Evolutionary conservation across 1,140 invertebrate species (phyloP).

Genomic region (Drosophila navojoa): DNA sequence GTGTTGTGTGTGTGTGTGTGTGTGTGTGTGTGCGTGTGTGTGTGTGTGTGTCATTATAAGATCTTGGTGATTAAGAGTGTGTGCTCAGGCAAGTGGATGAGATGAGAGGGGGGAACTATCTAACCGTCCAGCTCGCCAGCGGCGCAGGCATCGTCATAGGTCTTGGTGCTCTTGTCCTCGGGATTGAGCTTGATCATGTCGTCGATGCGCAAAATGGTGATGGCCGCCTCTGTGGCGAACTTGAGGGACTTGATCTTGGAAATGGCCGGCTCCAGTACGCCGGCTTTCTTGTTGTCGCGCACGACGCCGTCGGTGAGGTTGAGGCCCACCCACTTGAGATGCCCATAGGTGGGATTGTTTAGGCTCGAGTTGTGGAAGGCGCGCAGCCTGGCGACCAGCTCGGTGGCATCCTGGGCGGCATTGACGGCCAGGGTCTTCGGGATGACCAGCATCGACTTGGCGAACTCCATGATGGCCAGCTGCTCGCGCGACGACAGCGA

Average conservation of each 20-base stretch:
- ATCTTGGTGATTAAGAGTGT: too few species aligned
- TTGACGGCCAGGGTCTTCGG: slow-evolving; percentile 99
- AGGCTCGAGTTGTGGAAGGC: slow-evolving; percentile 99
- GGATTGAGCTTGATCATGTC: slow-evolving; percentile 99
- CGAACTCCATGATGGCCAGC: slow-evolving; percentile 99
- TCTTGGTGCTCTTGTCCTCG: slow-evolving; percentile 86
- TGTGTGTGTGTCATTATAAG: too few species aligned
- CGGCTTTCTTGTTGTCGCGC: slow-evolving; percentile 96
- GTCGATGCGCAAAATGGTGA: slow-evolving; percentile 99
- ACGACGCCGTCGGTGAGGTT: slow-evolving; percentile 96
- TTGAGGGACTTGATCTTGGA: slow-evolving; percentile 99
- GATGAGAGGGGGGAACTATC: too few species aligned
- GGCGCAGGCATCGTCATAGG: slow-evolving; percentile 90
- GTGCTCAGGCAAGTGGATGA: too few species aligned
- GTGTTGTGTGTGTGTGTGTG: too few species aligned
- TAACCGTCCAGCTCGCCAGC: slow-evolving; percentile 87
- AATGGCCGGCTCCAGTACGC: slow-evolving; percentile 98
- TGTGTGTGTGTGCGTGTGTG: too few species aligned
- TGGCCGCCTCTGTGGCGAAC: slow-evolving; percentile 99
- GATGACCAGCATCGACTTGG: slow-evolving; percentile 97
- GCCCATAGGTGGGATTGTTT: slow-evolving; percentile 85
- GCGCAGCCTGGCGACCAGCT: slow-evolving; percentile 97
- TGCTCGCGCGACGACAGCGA: slow-evolving; percentile 98
- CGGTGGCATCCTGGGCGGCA: slow-evolving; percentile 98
- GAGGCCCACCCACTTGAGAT: slow-evolving; percentile 97